Base-by-base conservation (phyloP, 2,888 invertebrate genomes). In the Oligia strigilis region DNA sequence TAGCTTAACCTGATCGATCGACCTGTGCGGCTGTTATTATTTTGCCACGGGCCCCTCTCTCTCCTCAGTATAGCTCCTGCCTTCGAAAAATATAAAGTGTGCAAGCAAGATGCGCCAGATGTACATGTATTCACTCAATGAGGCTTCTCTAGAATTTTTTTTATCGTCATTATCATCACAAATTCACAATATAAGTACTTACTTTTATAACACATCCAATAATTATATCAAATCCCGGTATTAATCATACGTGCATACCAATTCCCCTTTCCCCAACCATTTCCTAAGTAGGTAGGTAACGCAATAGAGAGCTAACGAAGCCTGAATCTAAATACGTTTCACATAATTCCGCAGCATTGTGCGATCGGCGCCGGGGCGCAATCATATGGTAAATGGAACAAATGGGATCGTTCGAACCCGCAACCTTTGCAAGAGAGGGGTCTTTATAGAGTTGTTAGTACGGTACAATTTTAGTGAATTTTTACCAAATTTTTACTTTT, bases 331-430 rank as follows among this genome's bases (percentile, higher is more conserved):
- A 88, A 89, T 89, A 82, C 84, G 89, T 80, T 88, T 85, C 85
- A 90, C 90, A 91, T 92, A 93, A 93, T 93, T 92, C 92, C 91
- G 89, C 78, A 80, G 88, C 89, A 92, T 85, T 90, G 90, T 92
- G 89, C 90, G 85, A 85, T 85, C 87, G 85, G 86, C 86, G 87
- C 87, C 90, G 87, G 86, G 75, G 84, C 88, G 88, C 90, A 89
- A 91, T 92, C 91, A 88, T 90, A 91, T 90, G 90, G 90, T 85
- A 89, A 90, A 90, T 90, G 89, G 90, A 92, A 92, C 92, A 92
- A 92, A 92, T 91, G 89, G 91, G 88, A 87, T 87, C 88, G 89
- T 88, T 91, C 88, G 87, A 82, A 82, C 81, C 81, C 82, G 85
- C 87, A 89, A 90, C 87, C 88, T 90, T 88, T 88, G 85, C 78